Conservation (phyloP, 2,888 invertebrate species). For the Elgonia sp. region DNA sequence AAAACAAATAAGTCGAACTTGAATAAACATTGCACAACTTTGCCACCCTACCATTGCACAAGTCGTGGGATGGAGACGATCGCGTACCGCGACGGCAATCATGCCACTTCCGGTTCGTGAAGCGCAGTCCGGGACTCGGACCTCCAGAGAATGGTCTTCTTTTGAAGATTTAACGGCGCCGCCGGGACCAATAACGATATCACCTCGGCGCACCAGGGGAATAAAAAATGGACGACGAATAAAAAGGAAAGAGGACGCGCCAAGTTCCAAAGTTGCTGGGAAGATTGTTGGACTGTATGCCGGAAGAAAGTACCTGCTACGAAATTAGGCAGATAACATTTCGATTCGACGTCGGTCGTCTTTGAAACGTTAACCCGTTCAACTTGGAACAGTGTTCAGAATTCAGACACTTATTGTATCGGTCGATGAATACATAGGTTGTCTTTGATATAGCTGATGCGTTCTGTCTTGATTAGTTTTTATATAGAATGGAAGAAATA, state of each 20-base stretch:
- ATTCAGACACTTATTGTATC: slow-evolving; percentile 7
- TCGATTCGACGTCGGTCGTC: slow-evolving; percentile 29
- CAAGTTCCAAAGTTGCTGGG: slow-evolving; percentile 12
- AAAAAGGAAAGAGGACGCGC: slow-evolving; percentile 47
- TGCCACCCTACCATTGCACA: slow-evolving; percentile 78
- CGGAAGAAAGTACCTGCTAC: slow-evolving; percentile 31
- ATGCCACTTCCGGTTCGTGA: slow-evolving; percentile 50
- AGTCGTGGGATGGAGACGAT: slow-evolving; percentile 77
- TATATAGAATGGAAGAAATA: too few relatives aligned
- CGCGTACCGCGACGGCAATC: slow-evolving; percentile 73
- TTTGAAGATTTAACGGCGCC: slow-evolving; percentile 77
- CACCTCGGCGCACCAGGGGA: slow-evolving; percentile 62
- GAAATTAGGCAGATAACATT: slow-evolving; percentile 55
- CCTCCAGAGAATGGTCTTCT: slow-evolving; percentile 64
- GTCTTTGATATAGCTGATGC: too few relatives aligned
- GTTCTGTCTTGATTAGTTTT: too few relatives aligned
- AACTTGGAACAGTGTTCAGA: background rate
- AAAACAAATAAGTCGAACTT: too few relatives aligned
- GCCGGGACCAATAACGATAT: slow-evolving; percentile 77
- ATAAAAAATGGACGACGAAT: slow-evolving; percentile 55
- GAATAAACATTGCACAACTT: slow-evolving; percentile 70
- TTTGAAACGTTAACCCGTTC: slow-evolving; percentile 54
- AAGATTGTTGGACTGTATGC: slow-evolving; percentile 15
- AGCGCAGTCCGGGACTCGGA: slow-evolving; percentile 54
- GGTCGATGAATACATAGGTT: background rate